phyloP scores from a whole-genome alignment of 2,888 invertebrate genomes.

The Cephus pygmeus region DNA sequence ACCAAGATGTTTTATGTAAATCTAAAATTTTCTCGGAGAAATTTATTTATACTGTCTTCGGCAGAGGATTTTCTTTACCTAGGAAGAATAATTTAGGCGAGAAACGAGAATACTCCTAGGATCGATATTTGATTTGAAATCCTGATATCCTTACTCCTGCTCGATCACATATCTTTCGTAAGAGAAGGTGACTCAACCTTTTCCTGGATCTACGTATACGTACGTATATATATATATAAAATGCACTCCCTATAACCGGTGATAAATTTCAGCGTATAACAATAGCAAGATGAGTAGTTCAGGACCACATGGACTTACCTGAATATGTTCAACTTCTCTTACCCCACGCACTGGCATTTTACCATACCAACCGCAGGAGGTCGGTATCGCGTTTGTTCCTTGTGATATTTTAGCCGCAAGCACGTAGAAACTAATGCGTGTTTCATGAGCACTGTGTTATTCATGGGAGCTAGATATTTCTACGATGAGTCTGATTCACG shows the following conservation, averaged over 20 bases:
- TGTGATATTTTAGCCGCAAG: not conserved
- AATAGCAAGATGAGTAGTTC: not conserved
- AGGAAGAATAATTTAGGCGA: too few species aligned
- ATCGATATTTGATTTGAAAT: too few species aligned
- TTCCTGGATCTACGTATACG: too few species aligned
- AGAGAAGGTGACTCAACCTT: too few species aligned
- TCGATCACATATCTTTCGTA: too few species aligned
- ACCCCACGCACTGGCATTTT: not conserved
- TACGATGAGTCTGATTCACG: not conserved
- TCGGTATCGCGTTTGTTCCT: not conserved
- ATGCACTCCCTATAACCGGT: not conserved
- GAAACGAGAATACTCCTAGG: too few species aligned
- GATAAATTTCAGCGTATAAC: not conserved
- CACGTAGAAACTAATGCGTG: not conserved
- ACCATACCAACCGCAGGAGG: not conserved
- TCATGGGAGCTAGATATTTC: not conserved
- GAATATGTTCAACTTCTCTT: not conserved
- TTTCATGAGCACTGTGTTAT: not conserved
- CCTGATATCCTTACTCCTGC: too few species aligned
- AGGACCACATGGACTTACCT: not conserved
- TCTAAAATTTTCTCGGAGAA: too few species aligned
- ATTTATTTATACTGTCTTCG: too few species aligned
- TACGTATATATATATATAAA: too few species aligned
- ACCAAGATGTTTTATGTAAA: too few species aligned
- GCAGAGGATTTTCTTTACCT: too few species aligned